A percentile compares a stretch with the other conserved stretches of the same genome.
phyloP scores from a whole-genome alignment of 2,888 invertebrate genomes.

The Drosophila seclusa region DNA sequence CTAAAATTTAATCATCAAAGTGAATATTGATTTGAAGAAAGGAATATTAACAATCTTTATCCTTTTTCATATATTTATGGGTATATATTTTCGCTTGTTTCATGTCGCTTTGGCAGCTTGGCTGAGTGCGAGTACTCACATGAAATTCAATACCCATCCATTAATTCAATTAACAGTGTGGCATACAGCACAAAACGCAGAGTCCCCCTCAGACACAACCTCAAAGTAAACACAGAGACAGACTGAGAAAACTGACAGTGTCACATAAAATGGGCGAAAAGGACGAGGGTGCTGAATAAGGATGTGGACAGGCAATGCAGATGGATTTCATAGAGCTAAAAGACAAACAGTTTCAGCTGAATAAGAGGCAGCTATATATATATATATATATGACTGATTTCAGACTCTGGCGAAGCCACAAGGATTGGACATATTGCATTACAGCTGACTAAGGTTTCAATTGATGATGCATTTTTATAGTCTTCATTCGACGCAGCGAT shows the following conservation, averaged over 20 bases:
- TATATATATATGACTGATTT: constrained; percentile 25
- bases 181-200: constrained; percentile 17
- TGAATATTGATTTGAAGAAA: background rate
- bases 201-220: constrained; percentile 37
- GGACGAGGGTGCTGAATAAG: constrained; percentile 11
- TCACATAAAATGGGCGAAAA: constrained; percentile 30
- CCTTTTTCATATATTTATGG: background rate
- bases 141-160: constrained; percentile 62
- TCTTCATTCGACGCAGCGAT: constrained; percentile 1
- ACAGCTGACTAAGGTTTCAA: constrained; percentile 50
- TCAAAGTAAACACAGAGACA: constrained; percentile 43
- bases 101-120: constrained; percentile 26
- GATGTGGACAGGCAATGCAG: constrained; percentile 35
- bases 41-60: background rate
- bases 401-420: constrained; percentile 28
- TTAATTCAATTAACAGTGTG: constrained; percentile 71
- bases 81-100: constrained; percentile 13
- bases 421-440: constrained; percentile 36
- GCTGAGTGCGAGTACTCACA: constrained; percentile 3
- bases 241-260: constrained; percentile 38
- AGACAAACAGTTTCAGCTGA: constrained; percentile 48
- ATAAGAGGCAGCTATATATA: constrained; percentile 9
- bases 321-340: constrained; percentile 55
- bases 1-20: no score
- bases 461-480: constrained; percentile 33